Evolutionary conservation across 2,797 vertebrate genomes (phyloP).

Genomic region (Cichlasoma orientale): DNA sequence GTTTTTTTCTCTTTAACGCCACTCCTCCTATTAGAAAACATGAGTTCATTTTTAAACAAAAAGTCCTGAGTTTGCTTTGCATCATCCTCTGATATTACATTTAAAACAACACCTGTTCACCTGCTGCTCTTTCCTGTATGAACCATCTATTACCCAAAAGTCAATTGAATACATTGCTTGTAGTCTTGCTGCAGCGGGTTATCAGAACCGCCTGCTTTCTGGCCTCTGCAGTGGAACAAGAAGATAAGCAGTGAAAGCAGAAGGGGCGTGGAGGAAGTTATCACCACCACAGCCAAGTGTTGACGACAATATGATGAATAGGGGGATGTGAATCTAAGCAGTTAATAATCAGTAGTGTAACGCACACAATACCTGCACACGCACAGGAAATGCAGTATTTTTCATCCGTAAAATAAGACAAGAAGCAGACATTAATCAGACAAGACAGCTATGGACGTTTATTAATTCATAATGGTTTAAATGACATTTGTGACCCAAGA

Average conservation of each 20-base stretch:
- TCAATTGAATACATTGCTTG: neutral
- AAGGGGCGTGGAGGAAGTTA: conserved; percentile 16
- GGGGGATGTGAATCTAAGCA: conserved; percentile 48
- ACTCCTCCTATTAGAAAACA: neutral
- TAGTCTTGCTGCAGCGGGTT: neutral
- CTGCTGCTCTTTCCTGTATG: neutral
- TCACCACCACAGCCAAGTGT: conserved; percentile 49
- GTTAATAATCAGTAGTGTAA: conserved; percentile 69
- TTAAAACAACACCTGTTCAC: neutral
- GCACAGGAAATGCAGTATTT: conserved; percentile 3
- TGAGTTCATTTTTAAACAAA: neutral
- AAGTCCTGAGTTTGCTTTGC: neutral
- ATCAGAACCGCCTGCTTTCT: conserved; percentile 10
- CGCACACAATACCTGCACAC: conserved; percentile 7
- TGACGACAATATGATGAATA: conserved; percentile 47
- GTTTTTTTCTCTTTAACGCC: neutral
- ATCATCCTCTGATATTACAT: neutral
- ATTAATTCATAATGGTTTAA: conserved; percentile 77
- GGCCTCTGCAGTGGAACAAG: conserved; percentile 17
- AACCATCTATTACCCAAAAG: conserved; percentile 1
- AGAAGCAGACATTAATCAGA: conserved; percentile 37
- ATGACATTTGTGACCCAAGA: conserved; percentile 73
- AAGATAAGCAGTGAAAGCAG: conserved; percentile 29
- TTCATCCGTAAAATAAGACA: neutral
- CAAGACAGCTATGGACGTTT: conserved; percentile 75